phyloP scores from a whole-genome alignment of 2,888 invertebrate species.

The Plagodis dolabraria region DNA sequence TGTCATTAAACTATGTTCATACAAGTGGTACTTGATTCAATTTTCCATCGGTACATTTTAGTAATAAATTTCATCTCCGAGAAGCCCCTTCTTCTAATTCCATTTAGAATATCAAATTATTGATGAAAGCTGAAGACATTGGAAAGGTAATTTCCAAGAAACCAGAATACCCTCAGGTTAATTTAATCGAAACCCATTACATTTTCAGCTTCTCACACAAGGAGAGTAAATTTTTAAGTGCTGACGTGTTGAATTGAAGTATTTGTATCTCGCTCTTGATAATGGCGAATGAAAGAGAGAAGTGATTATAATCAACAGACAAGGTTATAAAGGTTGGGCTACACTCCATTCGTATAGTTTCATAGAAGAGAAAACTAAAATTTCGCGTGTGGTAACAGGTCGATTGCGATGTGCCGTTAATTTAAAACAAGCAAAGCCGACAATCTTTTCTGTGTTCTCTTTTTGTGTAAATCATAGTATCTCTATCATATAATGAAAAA shows the following conservation, averaged over 20 bases:
- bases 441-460: too few relatives aligned
- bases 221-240: background rate
- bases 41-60: background rate
- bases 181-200: constrained; percentile 14
- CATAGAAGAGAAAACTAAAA: too few relatives aligned
- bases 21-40: too few relatives aligned
- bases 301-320: too few relatives aligned
- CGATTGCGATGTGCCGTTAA: too few relatives aligned
- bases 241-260: background rate
- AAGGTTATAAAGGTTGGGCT: too few relatives aligned
- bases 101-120: constrained; percentile 20
- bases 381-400: too few relatives aligned
- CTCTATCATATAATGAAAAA: too few relatives aligned
- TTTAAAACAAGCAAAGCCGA: too few relatives aligned
- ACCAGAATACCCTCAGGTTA: constrained; percentile 7
- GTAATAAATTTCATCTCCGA: background rate
- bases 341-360: too few relatives aligned
- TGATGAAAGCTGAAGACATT: constrained; percentile 15
- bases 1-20: too few relatives aligned
- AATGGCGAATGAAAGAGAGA: background rate
- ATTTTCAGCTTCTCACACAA: background rate
- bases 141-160: constrained; percentile 19
- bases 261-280: background rate
- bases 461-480: too few relatives aligned
- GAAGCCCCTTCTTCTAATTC: background rate